Evolutionary conservation across 2,113 vertebrate genomes (phyloP), one percentile per base, ranked within the genome.

Genomic region (Megaleporinus macrocephalus): DNA sequence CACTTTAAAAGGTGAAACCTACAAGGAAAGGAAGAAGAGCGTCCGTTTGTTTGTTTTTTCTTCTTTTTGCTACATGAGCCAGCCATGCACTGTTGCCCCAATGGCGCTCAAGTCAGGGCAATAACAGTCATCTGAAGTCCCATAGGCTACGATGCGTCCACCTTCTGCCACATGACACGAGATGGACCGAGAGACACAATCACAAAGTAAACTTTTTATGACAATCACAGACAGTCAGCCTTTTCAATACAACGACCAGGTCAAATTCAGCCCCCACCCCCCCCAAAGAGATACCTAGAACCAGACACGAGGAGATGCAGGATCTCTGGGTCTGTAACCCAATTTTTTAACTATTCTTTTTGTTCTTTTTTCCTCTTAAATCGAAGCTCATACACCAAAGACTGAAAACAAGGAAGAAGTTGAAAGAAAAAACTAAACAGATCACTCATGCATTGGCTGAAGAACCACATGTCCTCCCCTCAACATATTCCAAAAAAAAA

Each of bases 61-160:
- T 24, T 36, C 69, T 66, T 69, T 90, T 91, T 91, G 92, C 91
- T 93, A 91, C 91, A 91, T 89, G 89, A 91, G 90, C 92, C 92
- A 92, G 92, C 92, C 92, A 91, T 91, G 92, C 86, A 89, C 90
- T 89, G 91, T 88, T 85, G 80, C 63, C 80, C 86, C 73, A 59
- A 81, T 79, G 62, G 71, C 14, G 74, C 76, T 70, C 47, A n/a
- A 27, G 55, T 79, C 73, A 78, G 88, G 84, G 86, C 83, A 76
- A 84, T 86, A 89, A 87, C 85, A 85, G 89, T 88, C 86, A 41
- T 84, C 47, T 61, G 59, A 65, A 80, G 69, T 81, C 75, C 84
- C 12, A 16, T 49, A 55, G 84, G 73, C 68, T 73, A 59, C 57
- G 5, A 27, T 59, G 13, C 12, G 62, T 53, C 30, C 68, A 44